Base-by-base conservation (phyloP, 2,113 vertebrate species). In the Halichoeres trimaculatus region DNA sequence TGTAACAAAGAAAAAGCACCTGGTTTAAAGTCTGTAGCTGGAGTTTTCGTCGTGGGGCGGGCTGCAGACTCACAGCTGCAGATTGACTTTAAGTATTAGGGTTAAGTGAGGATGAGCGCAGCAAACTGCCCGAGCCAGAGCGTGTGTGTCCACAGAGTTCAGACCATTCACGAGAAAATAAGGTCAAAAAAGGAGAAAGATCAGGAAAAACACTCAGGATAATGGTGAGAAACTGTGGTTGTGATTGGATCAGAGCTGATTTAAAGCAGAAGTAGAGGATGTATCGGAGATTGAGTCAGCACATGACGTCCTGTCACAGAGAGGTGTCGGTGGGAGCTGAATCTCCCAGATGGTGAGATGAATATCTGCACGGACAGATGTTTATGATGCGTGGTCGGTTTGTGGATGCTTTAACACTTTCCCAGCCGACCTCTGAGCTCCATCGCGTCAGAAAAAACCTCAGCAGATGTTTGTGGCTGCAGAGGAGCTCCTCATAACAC, bases 281-380 rank as follows among this genome's bases (percentile, higher is more conserved):
- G 53, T 36, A 9, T 70, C 65, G 3, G 14, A 55, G 58, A 20
- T 22, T 67, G 55, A 68, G 41, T 64, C 68, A 50, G n/a, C n/a
- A 0, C 36, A 3, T 20, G 50, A 36, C 41, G 19, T 13, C 1
- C 30, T 51, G 40, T 10, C 16, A n/a, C 34, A 57, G 43, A 51
- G 36, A 53, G 43, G n/a, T 38, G 10, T 19, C 36, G 63, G 24
- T 41, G 11, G 13, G 22, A 58, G 14, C 50, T 2, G 34, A 55
- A 16, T 36, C 61, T 67, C 14, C 51, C 79, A 62, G 73, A 77
- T 74, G 74, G 34, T 50, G 47, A 0, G 1, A 7, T 0, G 40
- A 60, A 23, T 73, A 57, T 64, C 34, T 30, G 4, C 53, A 4
- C 11, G 40, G 74, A 69, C 77, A 83, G 79, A 76, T 81, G 84